Evolutionary conservation across 1,140 invertebrate genomes (phyloP).

Genomic region (Glomeris maerens): DNA sequence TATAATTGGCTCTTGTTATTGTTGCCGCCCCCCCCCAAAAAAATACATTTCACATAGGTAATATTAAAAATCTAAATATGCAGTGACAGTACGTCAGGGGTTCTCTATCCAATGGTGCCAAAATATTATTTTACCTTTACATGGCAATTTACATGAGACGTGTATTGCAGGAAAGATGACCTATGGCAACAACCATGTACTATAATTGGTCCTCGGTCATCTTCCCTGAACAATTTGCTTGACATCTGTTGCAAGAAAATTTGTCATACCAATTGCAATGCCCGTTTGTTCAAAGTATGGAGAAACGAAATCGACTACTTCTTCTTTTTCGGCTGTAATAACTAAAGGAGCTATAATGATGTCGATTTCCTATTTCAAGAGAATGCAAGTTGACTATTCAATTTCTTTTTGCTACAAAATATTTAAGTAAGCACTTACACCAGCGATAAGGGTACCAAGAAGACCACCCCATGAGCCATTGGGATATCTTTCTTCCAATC

Average conservation of each 20-base stretch:
- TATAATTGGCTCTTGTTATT: too few species aligned
- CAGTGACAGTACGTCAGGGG: too few species aligned
- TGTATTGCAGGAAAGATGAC: conserved; percentile 10
- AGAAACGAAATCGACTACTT: conserved; percentile 81
- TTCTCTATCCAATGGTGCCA: too few species aligned
- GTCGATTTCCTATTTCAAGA: conserved; percentile 56
- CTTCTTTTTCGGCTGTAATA: conserved; percentile 84
- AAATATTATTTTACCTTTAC: too few species aligned
- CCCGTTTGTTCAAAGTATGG: conserved; percentile 82
- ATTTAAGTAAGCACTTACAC: conserved; percentile 38
- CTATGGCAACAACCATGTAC: too few species aligned
- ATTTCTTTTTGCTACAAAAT: conserved; percentile 2
- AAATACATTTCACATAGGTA: too few species aligned
- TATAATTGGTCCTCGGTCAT: too few species aligned
- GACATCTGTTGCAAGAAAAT: too few species aligned
- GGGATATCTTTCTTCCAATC: conserved; percentile 54
- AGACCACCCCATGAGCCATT: conserved; percentile 80
- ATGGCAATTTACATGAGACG: background rate
- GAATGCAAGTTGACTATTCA: too few species aligned
- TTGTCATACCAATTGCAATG: conserved; percentile 64
- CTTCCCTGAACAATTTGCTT: too few species aligned
- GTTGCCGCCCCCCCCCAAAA: too few species aligned
- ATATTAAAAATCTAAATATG: too few species aligned
- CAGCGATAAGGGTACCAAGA: conserved; percentile 71
- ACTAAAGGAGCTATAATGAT: conserved; percentile 69